These are phyloP conservation scores for Leptinotarsa defecta DNA, from an alignment of 1,140 invertebrate species.

Conservation along the genomic window DNA sequence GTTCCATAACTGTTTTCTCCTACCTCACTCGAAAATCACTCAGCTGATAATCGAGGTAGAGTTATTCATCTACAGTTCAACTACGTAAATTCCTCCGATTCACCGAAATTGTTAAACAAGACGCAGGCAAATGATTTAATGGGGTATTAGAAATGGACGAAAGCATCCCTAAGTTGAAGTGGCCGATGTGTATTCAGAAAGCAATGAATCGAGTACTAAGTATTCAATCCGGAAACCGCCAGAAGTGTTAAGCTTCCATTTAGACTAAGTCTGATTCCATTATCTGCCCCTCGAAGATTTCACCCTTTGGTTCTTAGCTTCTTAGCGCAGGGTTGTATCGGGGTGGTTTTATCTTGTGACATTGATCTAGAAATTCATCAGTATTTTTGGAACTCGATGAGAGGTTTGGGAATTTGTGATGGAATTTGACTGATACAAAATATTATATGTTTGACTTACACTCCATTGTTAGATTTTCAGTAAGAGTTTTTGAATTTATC, in stretches of 20 bases:
- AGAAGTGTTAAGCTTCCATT: conserved; percentile 53
- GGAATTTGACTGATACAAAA: too few species aligned
- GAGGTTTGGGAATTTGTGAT: too few species aligned
- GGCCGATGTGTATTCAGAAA: conserved; percentile 50
- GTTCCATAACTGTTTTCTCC: too few species aligned
- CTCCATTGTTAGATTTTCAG: too few species aligned
- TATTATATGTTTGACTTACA: too few species aligned
- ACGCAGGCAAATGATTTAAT: conserved; percentile 41
- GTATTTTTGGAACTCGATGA: too few species aligned
- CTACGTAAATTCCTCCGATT: conserved; percentile 7
- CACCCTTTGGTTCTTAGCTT: conserved; percentile 42
- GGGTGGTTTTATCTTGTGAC: too few species aligned
- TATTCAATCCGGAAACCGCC: conserved; percentile 51
- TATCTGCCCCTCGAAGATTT: conserved; percentile 49
- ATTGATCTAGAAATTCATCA: too few species aligned
- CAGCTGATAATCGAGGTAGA: neutral
- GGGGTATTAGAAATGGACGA: conserved; percentile 37
- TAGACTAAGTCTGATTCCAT: conserved; percentile 53
- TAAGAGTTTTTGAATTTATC: too few species aligned
- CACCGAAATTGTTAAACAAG: conserved; percentile 29
- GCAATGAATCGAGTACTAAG: conserved; percentile 51
- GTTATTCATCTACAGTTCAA: neutral
- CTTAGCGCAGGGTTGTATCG: conserved; percentile 21
- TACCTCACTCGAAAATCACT: neutral
- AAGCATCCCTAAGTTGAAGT: conserved; percentile 40